A percentile compares a stretch with the other conserved stretches of the same genome.
Conservation (phyloP, 2,888 invertebrate genomes). For the Lamellibrachia satsuma region DNA sequence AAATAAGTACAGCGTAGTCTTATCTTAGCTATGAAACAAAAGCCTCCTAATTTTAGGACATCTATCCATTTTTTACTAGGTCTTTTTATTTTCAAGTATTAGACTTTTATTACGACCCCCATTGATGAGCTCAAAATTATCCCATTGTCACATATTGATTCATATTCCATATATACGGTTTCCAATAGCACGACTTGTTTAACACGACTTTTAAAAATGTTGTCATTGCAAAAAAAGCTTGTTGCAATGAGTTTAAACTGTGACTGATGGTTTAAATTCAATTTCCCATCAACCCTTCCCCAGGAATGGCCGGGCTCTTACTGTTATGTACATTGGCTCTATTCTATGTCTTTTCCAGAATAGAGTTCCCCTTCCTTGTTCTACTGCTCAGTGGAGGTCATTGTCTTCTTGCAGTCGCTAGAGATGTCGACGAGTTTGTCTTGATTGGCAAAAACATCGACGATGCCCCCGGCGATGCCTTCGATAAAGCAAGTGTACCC, state of each 20-base stretch:
- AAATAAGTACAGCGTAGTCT: too few relatives aligned
- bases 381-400: conserved; percentile 94
- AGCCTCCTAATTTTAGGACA: too few relatives aligned
- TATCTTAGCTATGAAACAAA: too few relatives aligned
- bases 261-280: background rate
- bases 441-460: conserved; percentile 83
- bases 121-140: too few relatives aligned
- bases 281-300: background rate
- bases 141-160: too few relatives aligned
- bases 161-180: too few relatives aligned
- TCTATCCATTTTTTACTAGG: too few relatives aligned
- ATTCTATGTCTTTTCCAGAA: conserved; percentile 56
- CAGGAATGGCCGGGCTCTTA: background rate
- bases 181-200: too few relatives aligned
- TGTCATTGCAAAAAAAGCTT: background rate
- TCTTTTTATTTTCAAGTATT: too few relatives aligned
- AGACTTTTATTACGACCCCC: too few relatives aligned
- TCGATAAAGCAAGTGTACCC: conserved; percentile 78
- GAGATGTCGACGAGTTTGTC: conserved; percentile 78
- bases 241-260: background rate
- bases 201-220: background rate
- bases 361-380: conserved; percentile 88
- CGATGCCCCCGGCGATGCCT: conserved; percentile 91
- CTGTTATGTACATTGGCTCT: background rate
- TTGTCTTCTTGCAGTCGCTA: conserved; percentile 77